These are phyloP conservation scores for Caenorhabditis zanzibari DNA, from an alignment of 2,888 invertebrate genomes.

Conservation along the genomic window DNA sequence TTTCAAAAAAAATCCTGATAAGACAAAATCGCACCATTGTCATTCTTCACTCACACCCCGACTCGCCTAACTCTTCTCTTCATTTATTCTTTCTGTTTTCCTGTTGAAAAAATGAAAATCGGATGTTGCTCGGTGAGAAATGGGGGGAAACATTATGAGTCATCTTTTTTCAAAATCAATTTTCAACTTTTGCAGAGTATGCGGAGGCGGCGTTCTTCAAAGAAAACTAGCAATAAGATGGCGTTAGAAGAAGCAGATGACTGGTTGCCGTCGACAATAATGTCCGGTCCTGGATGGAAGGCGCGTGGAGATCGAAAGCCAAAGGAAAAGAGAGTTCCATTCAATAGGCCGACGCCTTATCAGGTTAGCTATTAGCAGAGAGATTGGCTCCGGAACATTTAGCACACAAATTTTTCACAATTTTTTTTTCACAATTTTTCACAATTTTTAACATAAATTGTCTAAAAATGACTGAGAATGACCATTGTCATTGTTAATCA, in stretches of 20 bases:
- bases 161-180: conserved; percentile 18
- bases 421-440: too few relatives aligned
- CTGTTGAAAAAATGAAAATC: conserved; percentile 25
- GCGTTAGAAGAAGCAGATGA: conserved; percentile 18
- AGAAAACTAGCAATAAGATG: conserved; percentile 19
- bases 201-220: conserved; percentile 51
- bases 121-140: conserved; percentile 55
- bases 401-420: too few relatives aligned
- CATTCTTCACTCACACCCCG: background rate
- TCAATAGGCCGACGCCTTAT: conserved; percentile 79
- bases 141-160: background rate
- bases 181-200: conserved; percentile 45
- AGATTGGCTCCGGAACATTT: too few relatives aligned
- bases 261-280: conserved; percentile 19
- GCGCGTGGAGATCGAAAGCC: conserved; percentile 80
- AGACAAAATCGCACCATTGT: conserved; percentile 24
- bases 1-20: conserved; percentile 13
- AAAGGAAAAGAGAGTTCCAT: conserved; percentile 78
- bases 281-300: conserved; percentile 74
- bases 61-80: background rate
- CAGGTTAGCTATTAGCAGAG: conserved; percentile 75
- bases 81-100: background rate
- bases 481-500: too few relatives aligned
- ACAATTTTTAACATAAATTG: too few relatives aligned
- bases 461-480: too few relatives aligned